Evolutionary conservation across 1,140 invertebrate genomes (phyloP), one percentile per base, ranked within the genome.

Genomic region (Drosophila parabipectinata): DNA sequence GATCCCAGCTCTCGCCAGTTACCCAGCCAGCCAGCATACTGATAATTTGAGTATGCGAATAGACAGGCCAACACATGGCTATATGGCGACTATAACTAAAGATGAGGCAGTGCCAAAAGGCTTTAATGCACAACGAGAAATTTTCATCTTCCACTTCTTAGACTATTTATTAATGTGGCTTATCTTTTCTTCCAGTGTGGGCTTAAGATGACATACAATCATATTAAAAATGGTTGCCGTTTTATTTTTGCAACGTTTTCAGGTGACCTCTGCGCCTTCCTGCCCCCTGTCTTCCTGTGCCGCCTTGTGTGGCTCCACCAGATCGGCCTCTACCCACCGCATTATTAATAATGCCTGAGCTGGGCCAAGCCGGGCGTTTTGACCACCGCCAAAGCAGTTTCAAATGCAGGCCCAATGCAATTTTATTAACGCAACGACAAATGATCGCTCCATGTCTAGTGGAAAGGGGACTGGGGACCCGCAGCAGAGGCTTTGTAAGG

Each of bases 341-440:
- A 88, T 83, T 88, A 88, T 88, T 88, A 88, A 88, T 88, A 88
- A 88, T 88, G 58, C 72, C 63, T 56, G 34, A 44, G 63, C 76
- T 66, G 59, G 57, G 47, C 54, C 39, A 60, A 57, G 66, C 69
- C 24, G 32, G 54, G 51, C 55, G 71, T 69, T 76, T 57, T 77
- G 73, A 77, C 63, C 73, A 77, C 69, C 69, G 72, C 76, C 87
- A 90, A 90, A 90, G 82, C 79, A 57, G 67, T 80, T 90, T 90
- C 87, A 90, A 90, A 90, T 90, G 85, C 81, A 52, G 80, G 78
- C 81, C 89, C 78, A 82, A 90, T 90, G 87, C 87, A 90, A 83
- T 90, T 90, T 90, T 90, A 90, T 90, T 90, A 90, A 90, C 79
- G 79, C 87, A 88, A 83, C 83, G 83, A 88, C 83, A 88, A 88